Evolutionary conservation across 2,888 invertebrate genomes (phyloP).

Genomic region (Trissolcus japonicus): DNA sequence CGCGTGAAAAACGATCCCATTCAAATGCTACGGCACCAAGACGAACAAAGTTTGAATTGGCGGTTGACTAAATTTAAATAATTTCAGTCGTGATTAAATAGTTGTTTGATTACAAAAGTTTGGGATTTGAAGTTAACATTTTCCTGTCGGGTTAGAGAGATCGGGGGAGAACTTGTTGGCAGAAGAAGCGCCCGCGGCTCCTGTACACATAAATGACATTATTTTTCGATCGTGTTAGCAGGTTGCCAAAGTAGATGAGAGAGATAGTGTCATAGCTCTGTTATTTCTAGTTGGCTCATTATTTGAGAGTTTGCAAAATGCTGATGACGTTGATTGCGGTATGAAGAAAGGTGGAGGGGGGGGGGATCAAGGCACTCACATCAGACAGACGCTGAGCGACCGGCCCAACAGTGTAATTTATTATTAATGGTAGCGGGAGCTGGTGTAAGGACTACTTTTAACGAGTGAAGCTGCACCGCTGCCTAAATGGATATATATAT

Average conservation of each 20-base stretch:
- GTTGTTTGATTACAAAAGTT: no score
- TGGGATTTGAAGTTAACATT: no score
- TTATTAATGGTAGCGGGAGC: conserved; percentile 48
- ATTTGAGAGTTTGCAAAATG: conserved; percentile 29
- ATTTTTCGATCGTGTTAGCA: conserved; percentile 24
- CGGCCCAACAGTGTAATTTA: conserved; percentile 47
- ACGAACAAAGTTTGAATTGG: no score
- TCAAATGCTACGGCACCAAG: no score
- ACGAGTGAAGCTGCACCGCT: conserved; percentile 71
- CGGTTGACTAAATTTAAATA: no score
- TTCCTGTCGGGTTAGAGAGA: no score
- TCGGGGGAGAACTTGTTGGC: background rate
- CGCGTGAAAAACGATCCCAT: no score
- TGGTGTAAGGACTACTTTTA: conserved; percentile 68
- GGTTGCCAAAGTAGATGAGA: conserved; percentile 19
- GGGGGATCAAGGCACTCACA: conserved; percentile 34
- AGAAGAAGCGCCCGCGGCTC: background rate
- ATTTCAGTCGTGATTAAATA: no score
- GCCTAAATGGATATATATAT: conserved; percentile 74
- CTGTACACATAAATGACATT: conserved; percentile 11
- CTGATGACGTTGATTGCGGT: conserved; percentile 39
- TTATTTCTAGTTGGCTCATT: conserved; percentile 24
- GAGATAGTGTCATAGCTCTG: conserved; percentile 4
- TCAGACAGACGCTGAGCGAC: conserved; percentile 34
- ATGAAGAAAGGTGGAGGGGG: background rate